A percentile compares a stretch with the other conserved stretches of the same genome.
Conservation (phyloP, 2,797 vertebrate species). For the Lithobates sylvaticus region DNA sequence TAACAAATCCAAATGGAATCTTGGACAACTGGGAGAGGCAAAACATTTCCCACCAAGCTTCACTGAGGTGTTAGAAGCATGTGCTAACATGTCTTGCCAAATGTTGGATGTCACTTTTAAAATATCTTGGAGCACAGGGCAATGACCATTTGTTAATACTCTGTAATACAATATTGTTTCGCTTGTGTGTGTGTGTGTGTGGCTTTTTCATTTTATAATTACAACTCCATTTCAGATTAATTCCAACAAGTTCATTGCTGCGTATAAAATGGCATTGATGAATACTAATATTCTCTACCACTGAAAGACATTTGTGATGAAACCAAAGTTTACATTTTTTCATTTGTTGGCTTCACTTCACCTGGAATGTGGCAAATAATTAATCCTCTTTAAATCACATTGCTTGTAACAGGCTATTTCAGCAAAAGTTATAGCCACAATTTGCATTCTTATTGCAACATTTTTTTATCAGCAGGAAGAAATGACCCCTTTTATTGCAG, state of each 20-base stretch:
- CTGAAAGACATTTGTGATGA: neutral
- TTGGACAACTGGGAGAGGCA: too few relatives aligned
- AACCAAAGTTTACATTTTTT: neutral
- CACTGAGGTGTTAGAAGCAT: too few relatives aligned
- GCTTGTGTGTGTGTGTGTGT: too few relatives aligned
- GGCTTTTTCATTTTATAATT: neutral
- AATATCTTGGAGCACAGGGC: too few relatives aligned
- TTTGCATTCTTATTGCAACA: conserved; percentile 34
- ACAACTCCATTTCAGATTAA: neutral
- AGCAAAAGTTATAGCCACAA: neutral
- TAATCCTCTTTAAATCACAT: conserved; percentile 13
- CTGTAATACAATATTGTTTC: neutral
- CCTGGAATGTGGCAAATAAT: conserved; percentile 16
- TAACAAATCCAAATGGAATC: too few relatives aligned
- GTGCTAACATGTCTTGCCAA: too few relatives aligned
- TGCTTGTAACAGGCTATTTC: neutral
- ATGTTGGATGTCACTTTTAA: too few relatives aligned
- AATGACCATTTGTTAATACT: too few relatives aligned
- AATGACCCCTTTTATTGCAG: conserved; percentile 10
- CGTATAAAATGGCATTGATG: neutral
- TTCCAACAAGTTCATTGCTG: neutral
- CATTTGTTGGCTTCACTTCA: too few relatives aligned
- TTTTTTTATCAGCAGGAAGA: conserved; percentile 17
- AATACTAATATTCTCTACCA: too few relatives aligned
- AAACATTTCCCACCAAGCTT: too few relatives aligned